A percentile compares a stretch with the other conserved stretches of the same genome.
Conservation (phyloP, 2,113 vertebrate species). For the Azemiops feae region DNA sequence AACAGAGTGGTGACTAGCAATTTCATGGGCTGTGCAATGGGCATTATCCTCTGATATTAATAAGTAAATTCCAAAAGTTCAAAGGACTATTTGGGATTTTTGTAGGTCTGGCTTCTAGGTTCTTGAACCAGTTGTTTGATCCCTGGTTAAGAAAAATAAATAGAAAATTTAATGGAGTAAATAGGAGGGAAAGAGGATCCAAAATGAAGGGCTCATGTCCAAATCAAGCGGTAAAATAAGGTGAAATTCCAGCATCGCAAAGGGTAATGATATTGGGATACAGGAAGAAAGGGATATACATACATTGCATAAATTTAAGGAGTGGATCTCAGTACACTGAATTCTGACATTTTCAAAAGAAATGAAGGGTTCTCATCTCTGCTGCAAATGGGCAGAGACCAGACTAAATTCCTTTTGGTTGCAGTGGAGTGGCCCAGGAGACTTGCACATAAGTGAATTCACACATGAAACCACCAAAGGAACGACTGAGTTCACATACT, state of each 20-base stretch:
- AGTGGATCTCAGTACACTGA: too few species aligned
- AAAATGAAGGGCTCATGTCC: not conserved
- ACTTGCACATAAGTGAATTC: not conserved
- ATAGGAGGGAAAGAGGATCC: conserved; percentile 27
- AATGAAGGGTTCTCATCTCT: not conserved
- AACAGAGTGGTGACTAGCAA: conserved; percentile 28
- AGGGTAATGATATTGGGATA: not conserved
- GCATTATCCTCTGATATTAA: not conserved
- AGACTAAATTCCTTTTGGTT: not conserved
- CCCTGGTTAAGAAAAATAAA: conserved; percentile 53
- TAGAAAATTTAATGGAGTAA: conserved; percentile 62
- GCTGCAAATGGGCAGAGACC: not conserved
- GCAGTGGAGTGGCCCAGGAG: not conserved
- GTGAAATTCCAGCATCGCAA: not conserved
- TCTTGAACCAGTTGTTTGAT: conserved; percentile 59
- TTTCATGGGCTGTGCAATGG: conserved; percentile 44
- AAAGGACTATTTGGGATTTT: conserved; percentile 19
- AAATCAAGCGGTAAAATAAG: not conserved
- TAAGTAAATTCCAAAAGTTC: not conserved
- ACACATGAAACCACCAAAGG: not conserved
- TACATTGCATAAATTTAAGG: too few species aligned
- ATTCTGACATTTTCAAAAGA: not conserved
- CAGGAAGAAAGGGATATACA: too few species aligned
- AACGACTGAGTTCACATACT: not conserved
- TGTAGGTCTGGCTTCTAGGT: conserved; percentile 28